phyloP scores from a whole-genome alignment of 2,888 invertebrate genomes.

The Electrophaes corylata region DNA sequence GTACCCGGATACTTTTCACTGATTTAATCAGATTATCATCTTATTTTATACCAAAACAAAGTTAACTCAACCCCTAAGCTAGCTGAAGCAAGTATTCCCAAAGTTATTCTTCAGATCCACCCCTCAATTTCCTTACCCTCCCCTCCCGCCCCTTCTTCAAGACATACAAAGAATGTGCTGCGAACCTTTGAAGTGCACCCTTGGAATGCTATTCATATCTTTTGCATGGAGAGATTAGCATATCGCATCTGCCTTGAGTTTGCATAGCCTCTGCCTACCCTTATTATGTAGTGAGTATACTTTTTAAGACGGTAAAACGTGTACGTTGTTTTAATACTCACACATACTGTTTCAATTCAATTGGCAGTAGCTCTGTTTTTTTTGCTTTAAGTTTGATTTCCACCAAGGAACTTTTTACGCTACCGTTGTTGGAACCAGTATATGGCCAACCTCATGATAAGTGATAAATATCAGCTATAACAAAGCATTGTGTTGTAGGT shows the following conservation, averaged over 20 bases:
- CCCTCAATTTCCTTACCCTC: slow-evolving; percentile 15
- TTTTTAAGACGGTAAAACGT: slow-evolving; percentile 7
- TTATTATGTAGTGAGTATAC: slow-evolving; percentile 21
- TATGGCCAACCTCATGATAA: too few relatives aligned
- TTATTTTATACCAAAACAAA: neutral
- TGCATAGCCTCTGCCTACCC: slow-evolving; percentile 38
- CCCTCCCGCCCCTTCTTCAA: slow-evolving; percentile 3
- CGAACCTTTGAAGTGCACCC: slow-evolving; percentile 42
- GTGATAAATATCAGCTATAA: too few relatives aligned
- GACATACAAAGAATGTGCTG: slow-evolving; percentile 25
- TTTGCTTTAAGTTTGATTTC: too few relatives aligned
- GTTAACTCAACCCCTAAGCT: neutral
- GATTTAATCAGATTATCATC: neutral
- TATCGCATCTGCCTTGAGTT: slow-evolving; percentile 46
- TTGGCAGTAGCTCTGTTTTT: neutral
- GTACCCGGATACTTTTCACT: too few relatives aligned
- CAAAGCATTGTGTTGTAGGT: too few relatives aligned
- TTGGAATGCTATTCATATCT: slow-evolving; percentile 46
- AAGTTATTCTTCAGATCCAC: slow-evolving; percentile 30
- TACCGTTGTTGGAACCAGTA: too few relatives aligned
- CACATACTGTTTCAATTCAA: neutral
- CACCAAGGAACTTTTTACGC: too few relatives aligned
- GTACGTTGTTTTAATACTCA: neutral
- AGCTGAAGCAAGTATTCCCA: slow-evolving; percentile 12
- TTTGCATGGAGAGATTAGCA: slow-evolving; percentile 44